phyloP scores from a whole-genome alignment of 2,797 vertebrate genomes.

The Helicolenus hilgendorfi region DNA sequence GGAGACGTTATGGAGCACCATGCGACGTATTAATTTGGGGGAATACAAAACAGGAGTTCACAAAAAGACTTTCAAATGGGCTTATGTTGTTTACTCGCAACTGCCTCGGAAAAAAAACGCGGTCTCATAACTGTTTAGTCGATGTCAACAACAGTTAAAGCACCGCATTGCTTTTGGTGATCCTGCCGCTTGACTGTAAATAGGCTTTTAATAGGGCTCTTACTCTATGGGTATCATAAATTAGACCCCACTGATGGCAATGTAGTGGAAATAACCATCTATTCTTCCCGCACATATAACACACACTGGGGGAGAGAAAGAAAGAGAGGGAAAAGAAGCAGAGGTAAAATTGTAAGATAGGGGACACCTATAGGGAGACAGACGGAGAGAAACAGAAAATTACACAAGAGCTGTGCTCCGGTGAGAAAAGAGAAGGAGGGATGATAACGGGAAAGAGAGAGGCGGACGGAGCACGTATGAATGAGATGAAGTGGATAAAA shows the following conservation, averaged over 20 bases:
- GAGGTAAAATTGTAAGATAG: conserved; percentile 20
- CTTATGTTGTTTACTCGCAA: conserved; percentile 18
- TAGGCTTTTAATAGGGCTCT: conserved; percentile 72
- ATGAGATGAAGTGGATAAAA: conserved; percentile 59
- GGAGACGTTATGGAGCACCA: neutral
- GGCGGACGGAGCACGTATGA: conserved; percentile 22
- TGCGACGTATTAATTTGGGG: neutral
- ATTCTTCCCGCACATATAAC: conserved; percentile 38
- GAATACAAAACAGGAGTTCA: neutral
- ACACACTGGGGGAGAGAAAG: conserved; percentile 23
- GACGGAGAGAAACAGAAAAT: conserved; percentile 45
- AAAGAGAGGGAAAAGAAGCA: neutral
- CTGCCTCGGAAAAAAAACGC: neutral
- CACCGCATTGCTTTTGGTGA: conserved; percentile 36
- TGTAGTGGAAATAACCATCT: conserved; percentile 57
- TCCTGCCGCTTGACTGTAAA: conserved; percentile 67
- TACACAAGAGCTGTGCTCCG: conserved; percentile 28
- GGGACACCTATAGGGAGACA: conserved; percentile 23
- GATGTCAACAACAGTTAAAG: conserved; percentile 56
- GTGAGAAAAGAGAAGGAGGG: conserved; percentile 25
- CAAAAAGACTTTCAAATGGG: conserved; percentile 5
- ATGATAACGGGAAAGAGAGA: conserved; percentile 25
- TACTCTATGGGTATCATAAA: conserved; percentile 52
- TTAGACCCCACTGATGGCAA: conserved; percentile 57
- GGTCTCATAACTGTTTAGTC: conserved; percentile 29